Evolutionary conservation across 1,140 invertebrate species (phyloP).

Genomic region (Lineus longissimus): DNA sequence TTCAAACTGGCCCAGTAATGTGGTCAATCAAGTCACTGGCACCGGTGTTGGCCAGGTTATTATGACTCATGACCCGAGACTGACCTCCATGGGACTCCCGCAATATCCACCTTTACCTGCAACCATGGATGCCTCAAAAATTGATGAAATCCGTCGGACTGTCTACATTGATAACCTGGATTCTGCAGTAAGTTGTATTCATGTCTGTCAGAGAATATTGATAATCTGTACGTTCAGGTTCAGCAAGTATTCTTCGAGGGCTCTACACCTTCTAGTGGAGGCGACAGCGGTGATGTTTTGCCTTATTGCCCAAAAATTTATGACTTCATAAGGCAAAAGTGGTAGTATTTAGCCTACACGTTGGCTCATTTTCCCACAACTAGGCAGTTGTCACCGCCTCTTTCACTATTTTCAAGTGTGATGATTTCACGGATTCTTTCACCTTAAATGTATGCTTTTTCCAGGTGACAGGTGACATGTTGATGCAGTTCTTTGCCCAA

Average conservation of each 20-base stretch:
- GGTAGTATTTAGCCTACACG: too few relatives aligned
- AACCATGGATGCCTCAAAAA: constrained; percentile 80
- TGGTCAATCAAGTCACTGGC: constrained; percentile 83
- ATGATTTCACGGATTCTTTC: too few relatives aligned
- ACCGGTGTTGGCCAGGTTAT: constrained; percentile 77
- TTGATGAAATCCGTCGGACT: constrained; percentile 94
- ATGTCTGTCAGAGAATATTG: not conserved
- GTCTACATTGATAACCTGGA: constrained; percentile 77
- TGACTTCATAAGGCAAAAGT: too few relatives aligned
- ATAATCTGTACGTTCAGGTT: too few relatives aligned
- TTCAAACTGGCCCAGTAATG: constrained; percentile 69
- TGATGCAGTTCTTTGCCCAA: constrained; percentile 78
- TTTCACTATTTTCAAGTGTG: too few relatives aligned
- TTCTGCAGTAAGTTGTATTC: constrained; percentile 53
- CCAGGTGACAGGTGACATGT: constrained; percentile 40
- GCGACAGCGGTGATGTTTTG: too few relatives aligned
- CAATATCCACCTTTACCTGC: constrained; percentile 89
- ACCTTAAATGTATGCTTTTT: constrained; percentile 10
- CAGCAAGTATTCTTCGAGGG: too few relatives aligned
- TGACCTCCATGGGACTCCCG: constrained; percentile 78
- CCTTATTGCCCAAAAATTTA: too few relatives aligned
- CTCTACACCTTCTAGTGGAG: too few relatives aligned
- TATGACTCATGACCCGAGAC: constrained; percentile 79
- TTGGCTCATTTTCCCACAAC: too few relatives aligned
- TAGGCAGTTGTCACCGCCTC: too few relatives aligned